Base-by-base conservation (phyloP, 2,888 invertebrate genomes). In the Neoscelio sp. region DNA sequence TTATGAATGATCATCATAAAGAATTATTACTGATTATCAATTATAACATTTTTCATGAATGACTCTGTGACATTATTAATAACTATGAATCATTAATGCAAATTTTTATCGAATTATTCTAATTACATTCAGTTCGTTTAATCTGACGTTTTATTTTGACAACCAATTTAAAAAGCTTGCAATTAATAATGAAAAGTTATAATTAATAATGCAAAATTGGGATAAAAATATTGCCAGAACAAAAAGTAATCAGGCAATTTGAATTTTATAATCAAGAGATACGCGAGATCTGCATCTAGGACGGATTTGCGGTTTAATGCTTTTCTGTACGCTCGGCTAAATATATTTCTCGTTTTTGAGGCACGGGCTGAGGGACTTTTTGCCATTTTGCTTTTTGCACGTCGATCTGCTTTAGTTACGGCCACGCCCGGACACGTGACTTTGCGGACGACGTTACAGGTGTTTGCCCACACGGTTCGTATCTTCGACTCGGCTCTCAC, bases 391-490 rank as follows among this genome's bases (percentile, higher is more conserved):
- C 80, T 86, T 85, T 85, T 86, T 86, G 85, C 84, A 68, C 83
- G 83, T 83, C 82, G 83, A 82, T 84, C 81, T 82, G 80, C 81
- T 85, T 88, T 87, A 82, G 87, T 87, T 86, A 87, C 87, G 85
- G 88, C 83, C 87, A 87, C 86, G 85, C 86, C 88, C 83, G 87
- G 87, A 85, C 87, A 87, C 88, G 88, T 88, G 88, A 88, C 86
- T 80, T 80, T 82, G 42, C 79, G 76, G 78, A 84, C 82, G 80
- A 80, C 80, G 86, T 87, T 87, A 88, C 87, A 87, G 87, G 87
- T 87, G 88, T 87, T 87, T 83, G 85, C 83, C 83, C 82, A 84
- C 73, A 71, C 64, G 78, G 65, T 62, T 50, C 73, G 68, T 56
- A 50, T 58, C 75, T 78, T 70, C 71, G 42, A 40, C 48, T 58